Evolutionary conservation across 2,113 vertebrate species (phyloP).

Genomic region (Boleophthalmus pectinirostris): DNA sequence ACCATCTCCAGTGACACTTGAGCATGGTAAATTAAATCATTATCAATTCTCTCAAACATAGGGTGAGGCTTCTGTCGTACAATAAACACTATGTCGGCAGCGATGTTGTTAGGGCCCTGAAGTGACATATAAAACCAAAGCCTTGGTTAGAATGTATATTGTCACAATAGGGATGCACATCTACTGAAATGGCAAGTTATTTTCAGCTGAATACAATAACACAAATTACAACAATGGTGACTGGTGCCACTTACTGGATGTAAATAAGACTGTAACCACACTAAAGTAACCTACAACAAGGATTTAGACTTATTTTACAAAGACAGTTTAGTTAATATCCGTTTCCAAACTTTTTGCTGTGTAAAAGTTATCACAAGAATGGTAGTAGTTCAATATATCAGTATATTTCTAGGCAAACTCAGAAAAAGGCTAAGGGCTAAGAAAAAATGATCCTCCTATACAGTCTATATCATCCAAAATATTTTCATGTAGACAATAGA

Average conservation of each 20-base stretch:
- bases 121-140: conserved; percentile 12
- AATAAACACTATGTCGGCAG: conserved; percentile 90
- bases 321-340: too few relatives aligned
- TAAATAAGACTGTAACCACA: background rate
- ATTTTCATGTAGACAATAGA: background rate
- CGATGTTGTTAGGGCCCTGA: conserved; percentile 90
- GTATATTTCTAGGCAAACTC: background rate
- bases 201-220: background rate
- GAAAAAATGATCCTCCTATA: too few relatives aligned
- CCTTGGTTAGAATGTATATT: background rate
- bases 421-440: too few relatives aligned
- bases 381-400: too few relatives aligned
- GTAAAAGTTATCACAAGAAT: too few relatives aligned
- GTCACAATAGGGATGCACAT: too few relatives aligned
- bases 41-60: conserved; percentile 74
- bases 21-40: conserved; percentile 80
- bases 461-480: too few relatives aligned
- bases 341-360: too few relatives aligned
- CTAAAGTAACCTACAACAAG: too few relatives aligned
- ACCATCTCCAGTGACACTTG: conserved; percentile 84
- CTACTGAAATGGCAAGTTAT: too few relatives aligned
- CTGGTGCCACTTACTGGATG: conserved; percentile 25
- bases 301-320: too few relatives aligned
- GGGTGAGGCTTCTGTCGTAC: conserved; percentile 87
- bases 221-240: background rate